Conservation (phyloP, 2,113 vertebrate genomes). For the Cervus canadensis region DNA sequence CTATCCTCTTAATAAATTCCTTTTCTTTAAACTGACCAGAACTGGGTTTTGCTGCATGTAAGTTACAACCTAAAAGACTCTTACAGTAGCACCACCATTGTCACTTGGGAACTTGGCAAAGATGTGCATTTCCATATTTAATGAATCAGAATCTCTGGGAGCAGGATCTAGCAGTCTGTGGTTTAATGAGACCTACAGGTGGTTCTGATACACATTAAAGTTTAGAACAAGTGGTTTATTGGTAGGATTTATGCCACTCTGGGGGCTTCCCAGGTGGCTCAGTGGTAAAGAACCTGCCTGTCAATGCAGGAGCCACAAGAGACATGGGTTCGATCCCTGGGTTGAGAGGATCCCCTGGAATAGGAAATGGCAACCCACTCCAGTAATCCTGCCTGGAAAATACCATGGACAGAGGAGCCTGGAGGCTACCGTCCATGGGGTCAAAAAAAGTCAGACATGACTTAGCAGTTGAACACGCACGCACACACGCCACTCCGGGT, state of each 20-base stretch:
- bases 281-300: background rate
- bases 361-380: background rate
- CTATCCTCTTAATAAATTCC: background rate
- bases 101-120: background rate
- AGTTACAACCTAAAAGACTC: background rate
- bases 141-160: background rate
- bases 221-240: background rate
- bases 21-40: background rate
- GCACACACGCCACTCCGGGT: background rate
- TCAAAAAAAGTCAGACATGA: background rate
- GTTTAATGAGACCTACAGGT: background rate
- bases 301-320: background rate
- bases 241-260: background rate
- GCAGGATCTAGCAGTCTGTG: background rate
- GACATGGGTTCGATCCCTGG: background rate
- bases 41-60: background rate
- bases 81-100: background rate
- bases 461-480: fast-evolving
- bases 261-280: background rate
- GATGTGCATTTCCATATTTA: background rate
- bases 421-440: background rate
- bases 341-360: background rate
- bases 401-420: background rate
- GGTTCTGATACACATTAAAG: background rate
- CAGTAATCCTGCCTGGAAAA: background rate